Percentiles rank a stretch among this genome's conserved stretches.
Evolutionary conservation across 2,797 vertebrate genomes (phyloP).

Genomic region (Toxotes lorentzi): DNA sequence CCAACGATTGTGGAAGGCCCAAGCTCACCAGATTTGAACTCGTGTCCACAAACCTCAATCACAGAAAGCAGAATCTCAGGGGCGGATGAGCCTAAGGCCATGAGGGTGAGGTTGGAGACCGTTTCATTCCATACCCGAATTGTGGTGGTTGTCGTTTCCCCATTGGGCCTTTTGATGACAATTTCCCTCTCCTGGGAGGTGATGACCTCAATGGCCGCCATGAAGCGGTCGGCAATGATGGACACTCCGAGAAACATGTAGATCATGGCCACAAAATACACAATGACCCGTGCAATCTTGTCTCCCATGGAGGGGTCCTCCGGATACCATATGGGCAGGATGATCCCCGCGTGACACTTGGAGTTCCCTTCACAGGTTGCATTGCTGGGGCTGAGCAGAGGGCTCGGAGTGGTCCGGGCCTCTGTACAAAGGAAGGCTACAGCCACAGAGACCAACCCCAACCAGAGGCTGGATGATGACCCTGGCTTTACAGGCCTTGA

Average conservation of each 20-base stretch:
- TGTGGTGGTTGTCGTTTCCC: conserved; percentile 95
- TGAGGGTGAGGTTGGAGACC: conserved; percentile 97
- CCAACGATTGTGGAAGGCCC: conserved; percentile 97
- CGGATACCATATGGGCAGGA: conserved; percentile 99
- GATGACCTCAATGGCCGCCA: conserved; percentile 99
- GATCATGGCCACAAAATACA: conserved; percentile 98
- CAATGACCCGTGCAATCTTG: conserved; percentile 98
- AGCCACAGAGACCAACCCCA: conserved; percentile 88
- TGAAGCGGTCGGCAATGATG: conserved; percentile 98
- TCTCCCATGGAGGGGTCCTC: conserved; percentile 98
- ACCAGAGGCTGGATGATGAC: conserved; percentile 94
- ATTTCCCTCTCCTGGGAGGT: conserved; percentile 98
- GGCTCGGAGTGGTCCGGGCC: conserved; percentile 89
- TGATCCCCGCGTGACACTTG: conserved; percentile 94
- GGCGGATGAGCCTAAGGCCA: conserved; percentile 97
- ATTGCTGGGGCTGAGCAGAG: conserved; percentile 86
- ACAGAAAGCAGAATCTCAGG: conserved; percentile 97
- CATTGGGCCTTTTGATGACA: conserved; percentile 94
- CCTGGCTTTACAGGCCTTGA: conserved; percentile 90
- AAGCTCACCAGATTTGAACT: conserved; percentile 93
- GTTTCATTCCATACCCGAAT: conserved; percentile 99
- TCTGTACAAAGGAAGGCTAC: conserved; percentile 82
- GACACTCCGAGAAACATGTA: conserved; percentile 99
- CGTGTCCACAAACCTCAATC: conserved; percentile 97
- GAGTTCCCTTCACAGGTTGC: conserved; percentile 90